A percentile compares a stretch with the other conserved stretches of the same genome.
Conservation (phyloP, 2,797 vertebrate genomes). For the Esox lucius region DNA sequence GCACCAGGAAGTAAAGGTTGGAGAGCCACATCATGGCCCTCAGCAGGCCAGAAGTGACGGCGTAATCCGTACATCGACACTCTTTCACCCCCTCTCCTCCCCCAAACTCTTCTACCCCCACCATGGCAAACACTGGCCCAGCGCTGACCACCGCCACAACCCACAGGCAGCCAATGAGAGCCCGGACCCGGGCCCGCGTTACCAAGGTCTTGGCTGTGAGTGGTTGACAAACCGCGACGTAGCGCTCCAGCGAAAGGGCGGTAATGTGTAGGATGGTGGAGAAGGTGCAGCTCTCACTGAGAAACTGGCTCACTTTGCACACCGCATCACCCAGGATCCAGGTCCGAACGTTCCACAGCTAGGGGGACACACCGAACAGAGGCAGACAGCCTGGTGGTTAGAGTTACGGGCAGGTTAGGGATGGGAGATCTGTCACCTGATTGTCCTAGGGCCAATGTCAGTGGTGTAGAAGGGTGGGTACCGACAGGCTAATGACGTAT, state of each 20-base stretch:
- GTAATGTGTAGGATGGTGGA: constrained; percentile 83
- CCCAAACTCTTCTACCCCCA: constrained; percentile 72
- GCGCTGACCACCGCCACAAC: constrained; percentile 69
- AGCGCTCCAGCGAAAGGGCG: constrained; percentile 78
- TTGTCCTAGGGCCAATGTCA: no score
- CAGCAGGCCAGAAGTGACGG: constrained; percentile 71
- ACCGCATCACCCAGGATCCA: constrained; percentile 75
- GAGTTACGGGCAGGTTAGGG: no score
- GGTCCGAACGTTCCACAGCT: constrained; percentile 78
- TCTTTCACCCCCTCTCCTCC: constrained; percentile 53
- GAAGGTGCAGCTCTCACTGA: constrained; percentile 82
- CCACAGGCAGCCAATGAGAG: constrained; percentile 77
- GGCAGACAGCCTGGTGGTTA: background rate
- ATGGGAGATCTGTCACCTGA: no score
- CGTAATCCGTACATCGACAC: constrained; percentile 72
- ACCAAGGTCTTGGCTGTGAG: constrained; percentile 75
- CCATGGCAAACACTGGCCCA: constrained; percentile 71
- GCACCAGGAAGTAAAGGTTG: constrained; percentile 81
- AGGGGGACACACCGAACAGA: background rate
- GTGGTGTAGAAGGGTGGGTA: no score
- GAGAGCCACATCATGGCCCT: constrained; percentile 78
- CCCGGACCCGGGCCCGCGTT: constrained; percentile 69
- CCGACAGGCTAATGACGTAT: no score
- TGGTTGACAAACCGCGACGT: constrained; percentile 79
- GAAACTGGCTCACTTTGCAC: constrained; percentile 78